Conservation (phyloP, 2,797 vertebrate species). For the Distichodus sexfasciatus region DNA sequence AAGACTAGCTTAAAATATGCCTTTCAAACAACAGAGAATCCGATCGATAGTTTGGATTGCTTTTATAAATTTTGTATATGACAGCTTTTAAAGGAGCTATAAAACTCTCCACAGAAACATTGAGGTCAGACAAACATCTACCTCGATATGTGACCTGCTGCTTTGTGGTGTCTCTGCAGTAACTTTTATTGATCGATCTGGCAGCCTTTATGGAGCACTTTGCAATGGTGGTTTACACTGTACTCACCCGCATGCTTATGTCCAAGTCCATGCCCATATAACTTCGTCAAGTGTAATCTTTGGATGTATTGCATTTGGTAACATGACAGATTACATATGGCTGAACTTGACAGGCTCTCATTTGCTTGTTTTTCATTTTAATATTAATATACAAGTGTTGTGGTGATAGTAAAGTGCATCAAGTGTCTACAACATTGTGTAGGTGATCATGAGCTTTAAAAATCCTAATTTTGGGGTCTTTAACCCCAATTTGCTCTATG, state of each 20-base stretch:
- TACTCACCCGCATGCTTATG: neutral
- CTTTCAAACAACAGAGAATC: neutral
- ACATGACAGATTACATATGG: neutral
- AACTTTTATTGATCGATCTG: constrained; percentile 66
- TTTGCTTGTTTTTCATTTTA: neutral
- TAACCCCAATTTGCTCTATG: too few relatives aligned
- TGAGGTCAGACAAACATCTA: constrained; percentile 4
- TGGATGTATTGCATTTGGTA: neutral
- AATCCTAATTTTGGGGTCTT: too few relatives aligned
- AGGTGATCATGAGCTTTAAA: too few relatives aligned
- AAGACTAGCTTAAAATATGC: constrained; percentile 20
- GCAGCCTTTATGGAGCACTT: constrained; percentile 21
- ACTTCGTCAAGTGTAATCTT: too few relatives aligned
- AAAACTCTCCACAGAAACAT: constrained; percentile 22
- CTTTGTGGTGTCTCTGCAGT: constrained; percentile 67
- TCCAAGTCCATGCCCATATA: neutral
- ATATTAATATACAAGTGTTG: neutral
- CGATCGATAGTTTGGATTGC: constrained; percentile 34
- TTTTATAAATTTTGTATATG: constrained; percentile 27
- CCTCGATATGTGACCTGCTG: constrained; percentile 57
- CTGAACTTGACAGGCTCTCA: neutral
- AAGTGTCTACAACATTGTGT: too few relatives aligned
- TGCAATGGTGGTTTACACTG: neutral
- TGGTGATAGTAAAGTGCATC: too few relatives aligned
- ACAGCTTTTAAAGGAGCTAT: constrained; percentile 33